phyloP scores from a whole-genome alignment of 2,888 invertebrate genomes.

The Ochropleura plecta region DNA sequence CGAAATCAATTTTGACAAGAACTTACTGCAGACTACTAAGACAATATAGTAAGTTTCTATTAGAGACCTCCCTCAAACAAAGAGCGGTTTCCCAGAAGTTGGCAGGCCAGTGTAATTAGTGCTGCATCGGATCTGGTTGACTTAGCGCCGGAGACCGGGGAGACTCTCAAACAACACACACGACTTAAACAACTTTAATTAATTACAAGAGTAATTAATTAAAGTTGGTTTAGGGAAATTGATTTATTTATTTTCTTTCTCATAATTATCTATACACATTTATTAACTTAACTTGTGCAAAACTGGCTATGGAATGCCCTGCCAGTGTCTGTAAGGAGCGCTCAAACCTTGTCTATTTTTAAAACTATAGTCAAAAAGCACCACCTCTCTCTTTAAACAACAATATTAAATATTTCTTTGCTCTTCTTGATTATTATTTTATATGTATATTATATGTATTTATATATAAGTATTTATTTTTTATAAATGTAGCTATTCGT shows the following conservation, averaged over 20 bases:
- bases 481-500: too few species aligned
- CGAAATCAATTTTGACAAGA: neutral
- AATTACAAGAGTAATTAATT: slow-evolving; percentile 65
- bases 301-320: too few species aligned
- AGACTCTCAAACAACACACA: slow-evolving; percentile 63
- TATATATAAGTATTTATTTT: too few species aligned
- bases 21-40: neutral
- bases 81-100: slow-evolving; percentile 27
- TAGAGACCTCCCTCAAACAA: slow-evolving; percentile 26
- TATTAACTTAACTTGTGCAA: neutral
- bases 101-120: slow-evolving; percentile 62
- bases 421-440: too few species aligned
- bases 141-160: slow-evolving; percentile 59
- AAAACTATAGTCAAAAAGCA: too few species aligned
- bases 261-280: neutral
- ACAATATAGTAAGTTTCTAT: neutral
- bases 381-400: too few species aligned
- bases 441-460: too few species aligned
- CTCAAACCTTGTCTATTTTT: too few species aligned
- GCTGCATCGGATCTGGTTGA: slow-evolving; percentile 64
- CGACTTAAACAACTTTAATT: slow-evolving; percentile 69
- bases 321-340: too few species aligned
- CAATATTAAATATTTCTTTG: too few species aligned
- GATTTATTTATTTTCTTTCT: neutral
- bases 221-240: too few species aligned